Conservation (phyloP, 2,797 vertebrate genomes). For the Amazona ochrocephala region DNA sequence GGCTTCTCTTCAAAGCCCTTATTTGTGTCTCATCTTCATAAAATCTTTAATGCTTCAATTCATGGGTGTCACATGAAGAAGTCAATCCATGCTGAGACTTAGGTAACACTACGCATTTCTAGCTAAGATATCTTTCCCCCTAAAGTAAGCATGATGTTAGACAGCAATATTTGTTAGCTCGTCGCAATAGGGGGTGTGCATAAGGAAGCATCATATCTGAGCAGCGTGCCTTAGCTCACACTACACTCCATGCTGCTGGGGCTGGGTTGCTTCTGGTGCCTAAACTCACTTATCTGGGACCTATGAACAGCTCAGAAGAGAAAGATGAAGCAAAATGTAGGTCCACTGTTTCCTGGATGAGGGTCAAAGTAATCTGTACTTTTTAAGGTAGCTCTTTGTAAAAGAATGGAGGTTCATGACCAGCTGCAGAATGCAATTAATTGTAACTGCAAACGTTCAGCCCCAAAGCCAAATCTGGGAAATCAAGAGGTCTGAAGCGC, state of each 20-base stretch:
- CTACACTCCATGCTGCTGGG: not conserved
- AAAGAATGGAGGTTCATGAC: not conserved
- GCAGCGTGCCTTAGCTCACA: rapidly evolving
- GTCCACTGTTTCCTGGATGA: not conserved
- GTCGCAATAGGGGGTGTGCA: not conserved
- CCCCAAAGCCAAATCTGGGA: not conserved
- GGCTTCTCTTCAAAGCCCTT: not conserved
- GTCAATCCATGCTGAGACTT: not conserved
- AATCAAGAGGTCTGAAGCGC: not conserved
- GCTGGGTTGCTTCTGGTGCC: not conserved
- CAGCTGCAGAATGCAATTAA: not conserved
- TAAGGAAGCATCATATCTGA: not conserved
- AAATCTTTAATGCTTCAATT: not conserved
- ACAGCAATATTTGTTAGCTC: not conserved
- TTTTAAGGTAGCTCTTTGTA: not conserved
- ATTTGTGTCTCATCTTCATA: not conserved
- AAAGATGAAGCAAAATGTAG: not conserved
- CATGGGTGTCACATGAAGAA: not conserved
- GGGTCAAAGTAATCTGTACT: not conserved
- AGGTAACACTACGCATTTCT: not conserved
- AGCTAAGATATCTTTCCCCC: not conserved
- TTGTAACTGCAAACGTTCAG: not conserved
- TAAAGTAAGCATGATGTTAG: not conserved
- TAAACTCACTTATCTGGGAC: not conserved
- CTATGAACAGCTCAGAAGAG: rapidly evolving